Base-by-base conservation (phyloP, 2,888 invertebrate species). In the Pardosa pseudoannulata region DNA sequence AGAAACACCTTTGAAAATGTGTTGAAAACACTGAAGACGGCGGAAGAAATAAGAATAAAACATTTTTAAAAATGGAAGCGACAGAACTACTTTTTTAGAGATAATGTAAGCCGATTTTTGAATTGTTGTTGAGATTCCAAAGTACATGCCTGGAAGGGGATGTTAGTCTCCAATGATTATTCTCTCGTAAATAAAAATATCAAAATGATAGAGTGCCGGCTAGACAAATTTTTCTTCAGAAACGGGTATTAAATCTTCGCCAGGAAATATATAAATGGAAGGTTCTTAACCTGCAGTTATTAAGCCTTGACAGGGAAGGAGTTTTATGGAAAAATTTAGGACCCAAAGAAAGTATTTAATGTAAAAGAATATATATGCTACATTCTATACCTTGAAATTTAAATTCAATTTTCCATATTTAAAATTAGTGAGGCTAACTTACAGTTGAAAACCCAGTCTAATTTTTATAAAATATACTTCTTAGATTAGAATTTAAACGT, bases 121-220 rank as follows among this genome's bases (percentile, higher is more conserved):
- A 56, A 56, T 56, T 56, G 56, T 36, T 36, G 36, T 56, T 56
- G 56, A 56, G 23, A 56, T 56, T 56, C 56, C n/a, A 56, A 56
- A 56, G 56, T 56, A 56, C 56, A 56, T 56, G 23, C 56, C 56
- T 23, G 19, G 23, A 11, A 56, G 56, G 23, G 23, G 23, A 56
- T 56, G 56, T n/a, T 56, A 56, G 56, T 23, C 56, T 11, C 56
- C 56, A 23, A 56, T 56, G 56, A 56, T 56, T 56, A 56, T 56
- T 56, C 56, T 56, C 23, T 56, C 56, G 56, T 56, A 56, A 56
- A 56, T 56, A 56, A 56, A 56, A 56, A 56, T 56, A 56, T 56
- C 56, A 56, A 16, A 56, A 56, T 56, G 56, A 56, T 56, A 56
- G 56, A 56, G 23, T 56, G 23, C 56, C 56, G 56, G 56, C 56